A percentile compares a stretch with the other conserved stretches of the same genome.
phyloP scores from a whole-genome alignment of 2,797 vertebrate species.

The Mus minutoides region DNA sequence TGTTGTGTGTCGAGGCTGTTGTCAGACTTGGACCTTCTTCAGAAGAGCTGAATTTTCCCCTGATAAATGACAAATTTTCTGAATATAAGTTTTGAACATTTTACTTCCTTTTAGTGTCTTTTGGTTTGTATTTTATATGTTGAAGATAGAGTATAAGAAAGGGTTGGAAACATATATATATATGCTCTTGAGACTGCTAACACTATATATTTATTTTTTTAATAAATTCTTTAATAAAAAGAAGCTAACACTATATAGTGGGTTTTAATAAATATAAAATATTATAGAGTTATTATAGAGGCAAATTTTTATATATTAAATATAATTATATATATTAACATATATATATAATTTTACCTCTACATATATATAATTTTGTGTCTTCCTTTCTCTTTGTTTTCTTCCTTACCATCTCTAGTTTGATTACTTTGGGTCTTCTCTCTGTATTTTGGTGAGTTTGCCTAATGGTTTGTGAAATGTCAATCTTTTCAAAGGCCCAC shows the following conservation, averaged over 20 bases:
- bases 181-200: too few relatives aligned
- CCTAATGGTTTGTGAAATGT: not conserved
- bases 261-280: too few relatives aligned
- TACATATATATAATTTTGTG: not conserved
- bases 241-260: too few relatives aligned
- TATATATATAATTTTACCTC: not conserved
- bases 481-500: not conserved
- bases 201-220: too few relatives aligned
- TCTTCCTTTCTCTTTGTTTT: not conserved
- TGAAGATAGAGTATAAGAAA: not conserved
- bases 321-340: too few relatives aligned
- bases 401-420: not conserved
- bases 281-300: too few relatives aligned
- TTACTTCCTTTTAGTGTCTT: not conserved
- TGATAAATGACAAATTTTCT: too few relatives aligned
- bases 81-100: not conserved
- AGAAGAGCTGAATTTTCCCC: not conserved
- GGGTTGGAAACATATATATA: not conserved
- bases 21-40: not conserved
- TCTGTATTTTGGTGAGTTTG: not conserved
- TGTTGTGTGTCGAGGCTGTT: not conserved
- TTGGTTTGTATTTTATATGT: not conserved
- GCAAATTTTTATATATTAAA: too few relatives aligned
- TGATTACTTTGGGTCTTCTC: not conserved
- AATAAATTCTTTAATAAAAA: too few relatives aligned